Percentiles rank a stretch among this genome's conserved stretches.
These are phyloP conservation scores for Psilopsiagon aurifrons DNA, from an alignment of 2,113 vertebrate species.

Conservation along the genomic window DNA sequence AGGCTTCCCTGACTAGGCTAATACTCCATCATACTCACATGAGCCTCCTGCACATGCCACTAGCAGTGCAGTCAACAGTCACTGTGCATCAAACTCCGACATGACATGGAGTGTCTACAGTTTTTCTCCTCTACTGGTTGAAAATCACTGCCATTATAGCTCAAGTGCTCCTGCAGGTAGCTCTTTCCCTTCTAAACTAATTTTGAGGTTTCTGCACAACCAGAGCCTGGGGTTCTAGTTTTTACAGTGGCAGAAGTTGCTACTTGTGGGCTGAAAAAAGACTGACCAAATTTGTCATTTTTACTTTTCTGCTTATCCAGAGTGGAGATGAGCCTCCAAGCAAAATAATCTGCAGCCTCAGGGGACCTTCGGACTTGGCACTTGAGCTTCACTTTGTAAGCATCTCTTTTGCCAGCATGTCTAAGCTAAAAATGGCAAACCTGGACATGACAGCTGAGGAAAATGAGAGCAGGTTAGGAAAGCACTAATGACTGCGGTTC, in stretches of 20 bases:
- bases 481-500: not conserved
- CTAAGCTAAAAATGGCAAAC: not conserved
- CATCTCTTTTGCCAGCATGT: not conserved
- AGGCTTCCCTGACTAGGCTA: not conserved
- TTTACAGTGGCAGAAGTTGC: not conserved
- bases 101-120: rapidly evolving
- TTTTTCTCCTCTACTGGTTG: not conserved
- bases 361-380: not conserved
- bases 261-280: not conserved
- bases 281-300: not conserved
- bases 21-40: rapidly evolving
- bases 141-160: not conserved
- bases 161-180: not conserved
- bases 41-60: not conserved
- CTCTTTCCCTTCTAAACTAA: not conserved
- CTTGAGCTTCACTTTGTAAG: not conserved
- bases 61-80: not conserved
- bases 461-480: not conserved
- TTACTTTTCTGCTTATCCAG: not conserved
- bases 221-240: not conserved
- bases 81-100: not conserved
- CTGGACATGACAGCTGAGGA: not conserved
- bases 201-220: not conserved
- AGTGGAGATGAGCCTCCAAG: not conserved
- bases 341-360: not conserved